Evolutionary conservation across 2,113 vertebrate species (phyloP).

Genomic region (Coreoperca whiteheadi): DNA sequence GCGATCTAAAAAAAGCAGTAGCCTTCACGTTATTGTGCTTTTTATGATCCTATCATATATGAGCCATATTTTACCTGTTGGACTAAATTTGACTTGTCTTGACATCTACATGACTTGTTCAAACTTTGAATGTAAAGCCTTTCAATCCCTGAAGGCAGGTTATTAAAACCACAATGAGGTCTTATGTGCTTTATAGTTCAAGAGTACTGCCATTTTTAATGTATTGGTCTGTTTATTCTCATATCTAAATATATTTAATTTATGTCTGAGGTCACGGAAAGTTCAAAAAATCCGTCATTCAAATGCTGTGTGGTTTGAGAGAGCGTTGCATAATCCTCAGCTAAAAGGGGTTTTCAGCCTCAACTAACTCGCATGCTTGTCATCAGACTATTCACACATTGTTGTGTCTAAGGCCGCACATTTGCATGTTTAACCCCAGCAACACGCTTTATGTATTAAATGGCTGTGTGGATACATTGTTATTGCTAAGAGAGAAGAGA

Average conservation of each 20-base stretch:
- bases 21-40: neutral
- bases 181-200: conserved; percentile 10
- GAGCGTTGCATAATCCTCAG: conserved; percentile 13
- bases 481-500: conserved; percentile 14
- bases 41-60: neutral
- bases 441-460: conserved; percentile 29
- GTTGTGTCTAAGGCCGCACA: conserved; percentile 16
- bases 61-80: conserved; percentile 2
- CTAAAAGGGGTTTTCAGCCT: conserved; percentile 28
- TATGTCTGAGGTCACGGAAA: neutral
- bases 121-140: conserved; percentile 12
- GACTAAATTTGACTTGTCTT: neutral
- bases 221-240: conserved; percentile 4
- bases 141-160: neutral
- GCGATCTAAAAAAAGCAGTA: neutral
- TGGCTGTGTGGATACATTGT: conserved; percentile 10
- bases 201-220: neutral
- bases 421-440: conserved; percentile 33
- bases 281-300: conserved; percentile 20
- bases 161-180: conserved; percentile 13
- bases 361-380: neutral
- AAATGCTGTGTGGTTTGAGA: neutral
- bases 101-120: conserved; percentile 12
- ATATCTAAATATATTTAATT: conserved; percentile 23
- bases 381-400: conserved; percentile 28